A percentile compares a stretch with the other conserved stretches of the same genome.
phyloP scores from a whole-genome alignment of 1,140 invertebrate genomes.

The Atta cephalotes region DNA sequence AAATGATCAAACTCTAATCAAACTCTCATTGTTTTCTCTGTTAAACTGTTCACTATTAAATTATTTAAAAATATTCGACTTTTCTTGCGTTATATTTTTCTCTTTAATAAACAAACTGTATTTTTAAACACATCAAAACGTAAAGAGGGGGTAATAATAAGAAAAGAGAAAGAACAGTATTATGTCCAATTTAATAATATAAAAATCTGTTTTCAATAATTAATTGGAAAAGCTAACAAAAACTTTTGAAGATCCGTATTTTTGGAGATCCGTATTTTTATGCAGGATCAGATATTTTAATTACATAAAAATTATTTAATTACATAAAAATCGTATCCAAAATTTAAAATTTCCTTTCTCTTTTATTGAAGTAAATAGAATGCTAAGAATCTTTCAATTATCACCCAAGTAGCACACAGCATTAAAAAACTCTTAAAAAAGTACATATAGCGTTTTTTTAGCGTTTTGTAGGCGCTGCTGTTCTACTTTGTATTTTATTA shows the following conservation, averaged over 20 bases:
- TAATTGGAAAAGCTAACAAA: neutral
- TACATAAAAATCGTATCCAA: neutral
- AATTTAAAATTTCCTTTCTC: neutral
- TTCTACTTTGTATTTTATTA: no score
- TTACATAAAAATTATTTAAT: neutral
- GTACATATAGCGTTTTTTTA: no score
- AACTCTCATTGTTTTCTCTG: neutral
- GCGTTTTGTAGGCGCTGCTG: no score
- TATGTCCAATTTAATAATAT: neutral
- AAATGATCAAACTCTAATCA: constrained; percentile 34
- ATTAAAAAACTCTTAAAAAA: no score
- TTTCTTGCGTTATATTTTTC: neutral
- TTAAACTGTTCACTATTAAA: constrained; percentile 5
- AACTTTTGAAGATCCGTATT: neutral
- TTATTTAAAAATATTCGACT: neutral
- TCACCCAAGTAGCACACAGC: no score
- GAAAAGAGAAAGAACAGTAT: neutral
- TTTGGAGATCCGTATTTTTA: neutral
- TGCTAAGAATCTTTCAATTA: no score
- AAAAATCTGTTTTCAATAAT: neutral
- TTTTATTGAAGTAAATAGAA: neutral
- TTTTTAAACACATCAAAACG: neutral
- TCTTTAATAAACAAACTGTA: no score
- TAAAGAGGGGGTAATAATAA: neutral
- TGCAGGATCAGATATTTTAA: neutral